Conservation (phyloP, 2,888 invertebrate species). For the Sarcophaga subvicina region DNA sequence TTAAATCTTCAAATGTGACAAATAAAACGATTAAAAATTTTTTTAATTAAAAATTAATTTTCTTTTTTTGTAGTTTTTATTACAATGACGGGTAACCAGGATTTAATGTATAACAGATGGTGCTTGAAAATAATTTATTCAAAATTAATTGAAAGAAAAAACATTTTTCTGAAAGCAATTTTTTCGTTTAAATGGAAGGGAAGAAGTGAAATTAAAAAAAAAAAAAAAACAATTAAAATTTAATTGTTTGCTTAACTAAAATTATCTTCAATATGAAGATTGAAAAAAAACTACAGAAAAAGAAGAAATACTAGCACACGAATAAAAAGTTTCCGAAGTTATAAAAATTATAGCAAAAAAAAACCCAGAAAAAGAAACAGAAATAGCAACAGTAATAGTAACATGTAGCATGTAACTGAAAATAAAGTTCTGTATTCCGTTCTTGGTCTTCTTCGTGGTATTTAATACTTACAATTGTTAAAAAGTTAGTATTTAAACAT, state of each 20-base stretch:
- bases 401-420: background rate
- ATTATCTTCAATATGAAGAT: no score
- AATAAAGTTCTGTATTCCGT: conserved; percentile 2
- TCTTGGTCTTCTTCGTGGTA: conserved; percentile 46
- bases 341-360: no score
- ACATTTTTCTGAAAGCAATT: no score
- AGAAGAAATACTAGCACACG: no score
- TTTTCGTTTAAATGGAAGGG: no score
- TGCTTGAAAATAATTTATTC: conserved; percentile 8
- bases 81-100: background rate
- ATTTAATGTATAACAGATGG: conserved; percentile 22
- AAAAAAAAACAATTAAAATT: background rate
- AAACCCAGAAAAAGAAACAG: no score
- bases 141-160: background rate
- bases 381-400: background rate
- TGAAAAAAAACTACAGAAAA: no score
- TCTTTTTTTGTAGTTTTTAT: background rate
- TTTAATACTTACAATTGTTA: conserved; percentile 34
- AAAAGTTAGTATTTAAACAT: conserved; percentile 20
- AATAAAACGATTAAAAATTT: conserved; percentile 52
- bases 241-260: no score
- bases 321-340: no score
- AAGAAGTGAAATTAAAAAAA: background rate
- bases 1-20: conserved; percentile 49
- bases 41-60: conserved; percentile 65